Conservation (phyloP, 2,113 vertebrate genomes). For the Passer domesticus region DNA sequence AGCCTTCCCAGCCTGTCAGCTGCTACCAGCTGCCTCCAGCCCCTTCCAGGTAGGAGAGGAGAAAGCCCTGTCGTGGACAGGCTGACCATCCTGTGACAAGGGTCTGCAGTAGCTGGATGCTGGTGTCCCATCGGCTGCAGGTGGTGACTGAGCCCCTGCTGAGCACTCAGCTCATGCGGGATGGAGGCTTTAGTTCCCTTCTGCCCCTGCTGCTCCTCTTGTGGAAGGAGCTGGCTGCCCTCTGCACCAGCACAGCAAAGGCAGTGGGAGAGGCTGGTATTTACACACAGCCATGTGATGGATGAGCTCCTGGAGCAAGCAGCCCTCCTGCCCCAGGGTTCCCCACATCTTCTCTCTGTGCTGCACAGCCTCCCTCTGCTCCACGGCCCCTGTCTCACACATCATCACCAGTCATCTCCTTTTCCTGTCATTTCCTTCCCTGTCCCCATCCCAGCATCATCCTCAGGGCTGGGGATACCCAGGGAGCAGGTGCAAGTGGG, state of each 20-base stretch:
- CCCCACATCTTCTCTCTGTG: neutral
- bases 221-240: neutral
- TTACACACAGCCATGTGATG: neutral
- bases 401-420: neutral
- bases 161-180: accelerated
- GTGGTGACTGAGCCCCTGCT: neutral
- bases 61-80: neutral
- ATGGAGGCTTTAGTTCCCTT: neutral
- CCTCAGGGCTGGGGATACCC: neutral
- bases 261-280: neutral
- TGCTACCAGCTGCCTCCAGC: neutral
- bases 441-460: neutral
- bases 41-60: neutral
- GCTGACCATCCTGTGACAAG: neutral
- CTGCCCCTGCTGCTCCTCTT: neutral
- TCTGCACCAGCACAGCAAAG: accelerated
- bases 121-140: accelerated
- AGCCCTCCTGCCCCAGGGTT: neutral
- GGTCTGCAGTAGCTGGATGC: neutral
- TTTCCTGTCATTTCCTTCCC: neutral
- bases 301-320: neutral
- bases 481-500: no score
- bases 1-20: neutral
- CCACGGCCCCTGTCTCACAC: neutral
- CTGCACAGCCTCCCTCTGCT: neutral